Conservation (phyloP, 2,113 vertebrate species). For the Electrona antarctica region DNA sequence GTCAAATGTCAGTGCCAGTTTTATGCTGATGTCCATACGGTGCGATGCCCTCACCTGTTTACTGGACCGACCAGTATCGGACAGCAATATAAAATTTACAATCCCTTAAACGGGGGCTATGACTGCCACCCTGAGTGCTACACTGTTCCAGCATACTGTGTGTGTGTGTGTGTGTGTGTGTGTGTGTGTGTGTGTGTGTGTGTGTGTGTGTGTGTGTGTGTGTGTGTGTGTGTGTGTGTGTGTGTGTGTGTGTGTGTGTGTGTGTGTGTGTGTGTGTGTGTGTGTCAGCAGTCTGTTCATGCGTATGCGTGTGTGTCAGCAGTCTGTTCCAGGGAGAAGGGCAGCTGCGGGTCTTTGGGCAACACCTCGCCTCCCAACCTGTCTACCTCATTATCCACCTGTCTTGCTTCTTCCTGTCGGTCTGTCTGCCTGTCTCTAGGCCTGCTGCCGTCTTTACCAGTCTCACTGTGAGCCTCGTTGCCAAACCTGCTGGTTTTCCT, state of each 20-base stretch:
- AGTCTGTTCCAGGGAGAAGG: constrained; percentile 16
- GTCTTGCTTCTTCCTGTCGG: constrained; percentile 46
- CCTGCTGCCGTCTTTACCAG: constrained; percentile 8
- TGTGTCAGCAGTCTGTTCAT: not conserved
- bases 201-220: not conserved
- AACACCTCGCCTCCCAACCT: constrained; percentile 21
- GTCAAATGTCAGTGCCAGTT: constrained; percentile 1
- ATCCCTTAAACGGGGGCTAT: constrained; percentile 50
- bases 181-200: not conserved
- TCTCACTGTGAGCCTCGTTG: not conserved
- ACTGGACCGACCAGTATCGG: constrained; percentile 31
- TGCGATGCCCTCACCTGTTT: constrained; percentile 32
- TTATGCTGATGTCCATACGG: constrained; percentile 19
- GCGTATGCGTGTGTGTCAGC: not conserved
- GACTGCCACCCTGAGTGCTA: constrained; percentile 35
- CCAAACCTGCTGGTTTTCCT: no score
- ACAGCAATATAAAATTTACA: constrained; percentile 52
- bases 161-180: not conserved
- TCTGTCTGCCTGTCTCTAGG: constrained; percentile 6
- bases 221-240: constrained; percentile 1
- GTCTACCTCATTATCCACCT: constrained; percentile 24
- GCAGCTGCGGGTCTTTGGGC: constrained; percentile 16
- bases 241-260: not conserved
- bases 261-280: not conserved
- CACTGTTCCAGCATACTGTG: constrained; percentile 28